These are phyloP conservation scores for Crematogaster levior DNA, from an alignment of 2,888 invertebrate species.

Conservation along the genomic window DNA sequence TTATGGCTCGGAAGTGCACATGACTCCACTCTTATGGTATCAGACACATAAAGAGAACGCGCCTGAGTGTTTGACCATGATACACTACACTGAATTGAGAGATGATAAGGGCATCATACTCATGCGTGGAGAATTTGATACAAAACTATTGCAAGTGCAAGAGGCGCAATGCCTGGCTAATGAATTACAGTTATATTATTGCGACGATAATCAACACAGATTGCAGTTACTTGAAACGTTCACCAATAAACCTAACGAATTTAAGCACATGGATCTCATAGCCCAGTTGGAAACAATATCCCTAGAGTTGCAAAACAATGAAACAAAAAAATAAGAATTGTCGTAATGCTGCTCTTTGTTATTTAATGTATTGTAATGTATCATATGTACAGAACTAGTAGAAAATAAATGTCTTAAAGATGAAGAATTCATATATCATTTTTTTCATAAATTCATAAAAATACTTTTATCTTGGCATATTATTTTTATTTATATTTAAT, in stretches of 20 bases:
- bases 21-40: constrained; percentile 94
- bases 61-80: constrained; percentile 93
- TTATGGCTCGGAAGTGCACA: constrained; percentile 91
- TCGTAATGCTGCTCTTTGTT: not conserved
- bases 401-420: constrained; percentile 58
- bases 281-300: constrained; percentile 90
- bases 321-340: constrained; percentile 39
- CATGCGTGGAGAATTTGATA: constrained; percentile 95
- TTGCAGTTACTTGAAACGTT: constrained; percentile 89
- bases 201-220: constrained; percentile 89
- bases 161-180: constrained; percentile 96
- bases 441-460: not conserved
- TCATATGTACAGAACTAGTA: constrained; percentile 37
- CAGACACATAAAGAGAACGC: constrained; percentile 96
- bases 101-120: constrained; percentile 91
- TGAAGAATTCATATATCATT: not conserved
- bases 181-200: constrained; percentile 94
- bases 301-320: constrained; percentile 53
- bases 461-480: not conserved
- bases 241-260: constrained; percentile 90
- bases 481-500: not conserved
- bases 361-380: constrained; percentile 30
- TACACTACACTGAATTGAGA: constrained; percentile 92
- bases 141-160: constrained; percentile 90
- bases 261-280: constrained; percentile 94